Percentiles rank a stretch among this genome's conserved stretches.
phyloP scores from a whole-genome alignment of 2,888 invertebrate species.

The Ichneumoninae sp. region DNA sequence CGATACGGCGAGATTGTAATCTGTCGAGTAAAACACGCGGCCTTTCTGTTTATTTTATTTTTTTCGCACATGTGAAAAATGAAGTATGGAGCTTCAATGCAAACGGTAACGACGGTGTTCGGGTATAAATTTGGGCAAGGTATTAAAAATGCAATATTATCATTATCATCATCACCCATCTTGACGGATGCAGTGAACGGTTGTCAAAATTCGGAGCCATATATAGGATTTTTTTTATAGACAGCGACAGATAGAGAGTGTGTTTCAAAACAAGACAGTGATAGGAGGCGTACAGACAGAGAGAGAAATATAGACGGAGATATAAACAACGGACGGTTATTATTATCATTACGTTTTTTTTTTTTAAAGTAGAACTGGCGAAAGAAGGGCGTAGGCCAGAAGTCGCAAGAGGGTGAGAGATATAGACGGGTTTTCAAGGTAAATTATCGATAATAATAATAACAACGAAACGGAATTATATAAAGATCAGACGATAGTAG shows the following conservation, averaged over 20 bases:
- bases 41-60: not conserved
- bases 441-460: conserved; percentile 20
- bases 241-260: conserved; percentile 68
- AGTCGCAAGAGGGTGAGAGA: conserved; percentile 40
- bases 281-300: conserved; percentile 71
- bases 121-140: conserved; percentile 48
- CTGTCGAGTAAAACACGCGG: no score
- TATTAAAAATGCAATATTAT: conserved; percentile 66
- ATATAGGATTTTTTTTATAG: conserved; percentile 35
- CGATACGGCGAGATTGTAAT: no score
- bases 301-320: conserved; percentile 69
- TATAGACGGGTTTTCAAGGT: conserved; percentile 14
- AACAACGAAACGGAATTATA: conserved; percentile 50
- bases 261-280: conserved; percentile 72
- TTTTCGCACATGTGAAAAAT: conserved; percentile 73
- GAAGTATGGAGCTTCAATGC: conserved; percentile 76
- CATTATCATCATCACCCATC: conserved; percentile 67
- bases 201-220: conserved; percentile 53
- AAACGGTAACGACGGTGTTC: conserved; percentile 68
- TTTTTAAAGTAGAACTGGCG: conserved; percentile 19
- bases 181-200: conserved; percentile 75
- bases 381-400: conserved; percentile 32
- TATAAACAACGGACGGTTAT: conserved; percentile 66
- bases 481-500: conserved; percentile 77
- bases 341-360: not conserved